Conservation (phyloP, 2,888 invertebrate species). For the Melinopterus prodromus region DNA sequence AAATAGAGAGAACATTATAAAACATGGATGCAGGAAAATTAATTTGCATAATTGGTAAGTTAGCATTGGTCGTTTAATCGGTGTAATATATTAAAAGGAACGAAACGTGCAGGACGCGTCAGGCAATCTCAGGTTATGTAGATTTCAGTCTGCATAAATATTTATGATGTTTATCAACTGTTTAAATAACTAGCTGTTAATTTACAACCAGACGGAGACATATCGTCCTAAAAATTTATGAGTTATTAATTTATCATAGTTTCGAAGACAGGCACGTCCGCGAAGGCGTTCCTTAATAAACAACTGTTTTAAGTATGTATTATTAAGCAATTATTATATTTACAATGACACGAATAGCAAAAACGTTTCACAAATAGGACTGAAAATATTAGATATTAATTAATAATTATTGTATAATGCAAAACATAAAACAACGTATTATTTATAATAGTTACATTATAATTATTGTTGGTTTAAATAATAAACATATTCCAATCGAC, state of each 20-base stretch:
- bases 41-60: neutral
- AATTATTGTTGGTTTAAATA: too few species aligned
- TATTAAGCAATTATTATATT: neutral
- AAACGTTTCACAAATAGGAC: too few species aligned
- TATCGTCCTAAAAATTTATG: neutral
- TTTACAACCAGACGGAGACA: constrained; percentile 4
- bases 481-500: too few species aligned
- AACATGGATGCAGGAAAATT: neutral
- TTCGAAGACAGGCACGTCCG: neutral
- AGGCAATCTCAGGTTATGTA: neutral
- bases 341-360: too few species aligned
- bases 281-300: neutral
- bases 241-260: neutral
- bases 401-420: too few species aligned
- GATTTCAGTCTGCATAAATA: neutral
- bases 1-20: neutral
- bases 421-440: too few species aligned
- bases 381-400: too few species aligned
- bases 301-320: neutral
- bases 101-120: neutral
- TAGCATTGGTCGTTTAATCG: constrained; percentile 4
- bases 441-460: too few species aligned
- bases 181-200: neutral
- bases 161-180: constrained; percentile 4
- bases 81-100: neutral